Conservation (phyloP, 2,113 vertebrate species). For the Oncorhynchus clarkii region DNA sequence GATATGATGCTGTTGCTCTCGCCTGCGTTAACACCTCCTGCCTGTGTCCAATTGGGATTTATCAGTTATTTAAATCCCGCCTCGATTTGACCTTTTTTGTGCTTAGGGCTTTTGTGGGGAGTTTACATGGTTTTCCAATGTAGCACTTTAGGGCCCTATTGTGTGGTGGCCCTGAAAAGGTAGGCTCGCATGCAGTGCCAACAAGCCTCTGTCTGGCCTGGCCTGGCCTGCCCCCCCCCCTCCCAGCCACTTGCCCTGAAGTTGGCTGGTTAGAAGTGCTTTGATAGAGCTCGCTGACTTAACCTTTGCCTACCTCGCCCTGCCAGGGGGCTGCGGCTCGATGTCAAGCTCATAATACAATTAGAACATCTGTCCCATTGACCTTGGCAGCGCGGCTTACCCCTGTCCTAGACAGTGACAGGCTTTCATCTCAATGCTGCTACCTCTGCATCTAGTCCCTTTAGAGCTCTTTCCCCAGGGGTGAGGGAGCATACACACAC, state of each 20-base stretch:
- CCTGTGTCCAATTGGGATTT: conserved; percentile 32
- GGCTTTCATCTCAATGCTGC: conserved; percentile 45
- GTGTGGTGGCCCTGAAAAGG: conserved; percentile 59
- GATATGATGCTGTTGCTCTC: not conserved
- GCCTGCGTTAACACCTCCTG: not conserved
- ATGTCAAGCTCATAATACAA: conserved; percentile 94
- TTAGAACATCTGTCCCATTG: conserved; percentile 89
- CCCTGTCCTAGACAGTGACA: conserved; percentile 74
- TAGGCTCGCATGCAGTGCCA: conserved; percentile 65
- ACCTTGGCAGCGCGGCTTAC: conserved; percentile 83
- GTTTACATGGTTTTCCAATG: conserved; percentile 32
- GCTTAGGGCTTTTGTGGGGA: conserved; percentile 27
- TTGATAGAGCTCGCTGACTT: conserved; percentile 89
- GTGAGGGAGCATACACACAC: not conserved
- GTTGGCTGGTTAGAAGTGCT: conserved; percentile 81
- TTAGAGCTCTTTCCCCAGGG: conserved; percentile 20
- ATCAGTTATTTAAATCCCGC: conserved; percentile 31
- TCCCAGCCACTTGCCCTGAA: conserved; percentile 58
- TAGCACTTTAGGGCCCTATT: conserved; percentile 43
- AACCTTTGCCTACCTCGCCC: conserved; percentile 90
- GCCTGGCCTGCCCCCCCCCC: conserved; percentile 42
- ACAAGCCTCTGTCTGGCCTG: conserved; percentile 58
- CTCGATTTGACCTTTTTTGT: conserved; percentile 44
- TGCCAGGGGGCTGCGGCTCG: conserved; percentile 85
- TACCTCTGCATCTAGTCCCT: conserved; percentile 42